These are phyloP conservation scores for Tethya wilhelma DNA, from an alignment of 37 sponge, comb jelly and placozoan species.

Conservation along the genomic window DNA sequence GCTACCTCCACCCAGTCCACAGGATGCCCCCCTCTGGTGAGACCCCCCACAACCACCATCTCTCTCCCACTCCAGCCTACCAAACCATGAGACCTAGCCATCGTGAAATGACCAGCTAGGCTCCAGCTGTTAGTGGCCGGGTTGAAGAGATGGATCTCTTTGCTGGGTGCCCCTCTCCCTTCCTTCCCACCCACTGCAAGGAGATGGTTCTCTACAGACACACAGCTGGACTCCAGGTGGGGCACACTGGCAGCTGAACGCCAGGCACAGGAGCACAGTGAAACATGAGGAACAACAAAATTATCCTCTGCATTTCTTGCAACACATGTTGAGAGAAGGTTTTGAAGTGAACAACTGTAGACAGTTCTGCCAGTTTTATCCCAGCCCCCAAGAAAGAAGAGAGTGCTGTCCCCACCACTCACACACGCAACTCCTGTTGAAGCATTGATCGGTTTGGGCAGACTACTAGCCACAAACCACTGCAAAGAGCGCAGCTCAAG, in stretches of 20 bases:
- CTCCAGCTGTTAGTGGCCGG: background rate
- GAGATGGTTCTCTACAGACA: background rate
- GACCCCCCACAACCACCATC: background rate
- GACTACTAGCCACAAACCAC: background rate
- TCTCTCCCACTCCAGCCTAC: background rate
- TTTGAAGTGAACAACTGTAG: background rate
- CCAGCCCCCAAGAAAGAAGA: background rate
- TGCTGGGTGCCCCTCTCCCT: background rate
- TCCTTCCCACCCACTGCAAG: background rate
- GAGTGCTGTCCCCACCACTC: slow-evolving; percentile 7
- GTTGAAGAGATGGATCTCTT: background rate
- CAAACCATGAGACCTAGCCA: background rate
- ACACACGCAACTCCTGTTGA: background rate
- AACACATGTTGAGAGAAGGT: background rate
- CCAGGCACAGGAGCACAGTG: background rate
- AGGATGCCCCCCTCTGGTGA: background rate
- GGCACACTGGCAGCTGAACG: background rate
- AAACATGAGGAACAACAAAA: too few species aligned
- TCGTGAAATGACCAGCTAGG: background rate
- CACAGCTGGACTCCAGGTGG: background rate
- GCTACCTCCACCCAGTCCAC: background rate
- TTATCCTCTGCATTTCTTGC: background rate
- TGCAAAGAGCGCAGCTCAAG: background rate
- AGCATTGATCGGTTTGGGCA: background rate
- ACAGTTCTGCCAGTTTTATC: background rate